A percentile compares a stretch with the other conserved stretches of the same genome.
phyloP scores from a whole-genome alignment of 35 echinoderm and acorn worm genomes.

The Ophiothrix spiculata region DNA sequence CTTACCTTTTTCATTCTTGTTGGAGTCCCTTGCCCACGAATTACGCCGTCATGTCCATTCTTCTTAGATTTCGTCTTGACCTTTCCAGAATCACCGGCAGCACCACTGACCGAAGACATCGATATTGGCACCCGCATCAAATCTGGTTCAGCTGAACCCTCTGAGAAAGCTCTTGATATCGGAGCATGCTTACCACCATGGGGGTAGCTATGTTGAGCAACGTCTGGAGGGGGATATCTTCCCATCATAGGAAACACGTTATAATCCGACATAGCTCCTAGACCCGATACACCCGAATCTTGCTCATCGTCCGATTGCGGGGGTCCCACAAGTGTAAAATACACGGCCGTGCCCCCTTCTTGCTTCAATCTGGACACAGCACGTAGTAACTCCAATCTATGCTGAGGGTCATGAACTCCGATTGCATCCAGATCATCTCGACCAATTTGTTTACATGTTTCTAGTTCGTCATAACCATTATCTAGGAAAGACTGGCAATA shows the following conservation, averaged over 20 bases:
- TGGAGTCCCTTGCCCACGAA: neutral
- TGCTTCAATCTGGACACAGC: constrained; percentile 61
- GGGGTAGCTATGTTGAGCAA: constrained; percentile 2
- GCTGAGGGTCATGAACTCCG: constrained; percentile 59
- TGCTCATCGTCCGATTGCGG: constrained; percentile 25
- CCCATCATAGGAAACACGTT: neutral
- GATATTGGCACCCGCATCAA: neutral
- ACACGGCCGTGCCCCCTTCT: constrained; percentile 95
- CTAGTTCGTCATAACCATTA: constrained; percentile 96
- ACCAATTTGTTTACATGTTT: constrained; percentile 99
- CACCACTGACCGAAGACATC: too few species aligned
- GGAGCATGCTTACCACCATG: neutral
- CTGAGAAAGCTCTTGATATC: neutral
- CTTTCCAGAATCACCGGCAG: neutral
- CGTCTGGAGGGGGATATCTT: neutral
- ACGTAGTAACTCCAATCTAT: constrained; percentile 64
- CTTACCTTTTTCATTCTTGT: neutral
- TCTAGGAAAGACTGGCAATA: constrained; percentile 77
- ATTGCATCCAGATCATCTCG: constrained; percentile 92
- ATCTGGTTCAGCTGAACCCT: neutral
- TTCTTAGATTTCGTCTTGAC: neutral
- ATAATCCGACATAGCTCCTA: neutral
- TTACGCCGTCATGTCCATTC: neutral
- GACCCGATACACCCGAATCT: constrained; percentile 2
- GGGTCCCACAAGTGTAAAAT: constrained; percentile 77